Evolutionary conservation across 2,113 vertebrate species (phyloP).

Genomic region (Pongo abelii): DNA sequence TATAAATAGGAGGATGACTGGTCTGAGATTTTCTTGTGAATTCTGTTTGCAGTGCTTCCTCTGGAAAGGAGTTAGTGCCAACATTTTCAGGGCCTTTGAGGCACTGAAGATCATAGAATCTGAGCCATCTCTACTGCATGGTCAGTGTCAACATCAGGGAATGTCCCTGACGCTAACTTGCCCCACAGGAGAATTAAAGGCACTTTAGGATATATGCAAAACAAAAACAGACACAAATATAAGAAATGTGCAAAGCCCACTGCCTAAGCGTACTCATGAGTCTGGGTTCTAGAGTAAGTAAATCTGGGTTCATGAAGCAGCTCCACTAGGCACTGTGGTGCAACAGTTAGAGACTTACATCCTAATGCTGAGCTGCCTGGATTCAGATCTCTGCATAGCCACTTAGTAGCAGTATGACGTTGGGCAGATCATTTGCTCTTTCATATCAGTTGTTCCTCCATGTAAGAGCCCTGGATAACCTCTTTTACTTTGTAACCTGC

Average conservation of each 20-base stretch:
- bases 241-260: rapidly evolving
- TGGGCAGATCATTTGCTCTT: too few relatives aligned
- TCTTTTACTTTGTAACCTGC: neutral
- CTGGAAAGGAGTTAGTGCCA: neutral
- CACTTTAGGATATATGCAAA: neutral
- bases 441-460: neutral
- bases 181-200: neutral
- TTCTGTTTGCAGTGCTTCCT: neutral
- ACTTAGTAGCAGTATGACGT: neutral
- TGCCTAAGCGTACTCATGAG: neutral
- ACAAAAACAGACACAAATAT: neutral
- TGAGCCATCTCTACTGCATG: neutral
- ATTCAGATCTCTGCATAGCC: neutral
- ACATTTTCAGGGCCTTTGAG: neutral
- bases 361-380: neutral
- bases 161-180: neutral
- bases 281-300: neutral
- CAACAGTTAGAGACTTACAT: neutral
- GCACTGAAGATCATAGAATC: too few relatives aligned
- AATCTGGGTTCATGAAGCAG: neutral
- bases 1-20: neutral
- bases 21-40: neutral
- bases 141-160: neutral
- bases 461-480: neutral
- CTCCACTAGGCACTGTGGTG: neutral